phyloP scores from a whole-genome alignment of 2,113 vertebrate genomes.

The Pseudorectes ferrugineus region DNA sequence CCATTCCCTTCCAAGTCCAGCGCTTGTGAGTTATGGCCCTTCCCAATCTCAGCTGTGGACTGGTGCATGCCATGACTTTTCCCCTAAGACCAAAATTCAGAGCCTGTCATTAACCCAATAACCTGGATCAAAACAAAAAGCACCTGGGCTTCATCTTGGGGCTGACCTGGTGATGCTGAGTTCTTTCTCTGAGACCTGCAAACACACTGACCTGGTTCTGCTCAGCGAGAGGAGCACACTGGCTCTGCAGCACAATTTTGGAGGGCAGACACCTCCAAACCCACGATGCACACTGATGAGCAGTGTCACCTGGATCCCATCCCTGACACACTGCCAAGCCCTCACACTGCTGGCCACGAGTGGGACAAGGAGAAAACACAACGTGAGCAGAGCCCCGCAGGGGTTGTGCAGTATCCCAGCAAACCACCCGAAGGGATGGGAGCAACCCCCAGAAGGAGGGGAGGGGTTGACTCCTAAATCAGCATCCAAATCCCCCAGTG shows the following conservation, averaged over 20 bases:
- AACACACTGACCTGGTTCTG: background rate
- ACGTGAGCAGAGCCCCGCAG: accelerated
- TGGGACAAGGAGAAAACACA: background rate
- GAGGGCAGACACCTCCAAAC: background rate
- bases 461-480: background rate
- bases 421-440: background rate
- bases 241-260: background rate
- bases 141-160: background rate
- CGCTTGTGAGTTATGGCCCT: accelerated
- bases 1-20: background rate
- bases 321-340: background rate
- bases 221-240: background rate
- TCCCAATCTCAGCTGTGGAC: accelerated
- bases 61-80: background rate
- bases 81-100: background rate
- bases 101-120: background rate
- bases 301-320: background rate
- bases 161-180: background rate
- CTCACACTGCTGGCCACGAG: background rate
- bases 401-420: accelerated
- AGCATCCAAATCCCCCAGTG: background rate
- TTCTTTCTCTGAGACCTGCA: background rate
- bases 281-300: accelerated
- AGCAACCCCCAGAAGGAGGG: background rate
- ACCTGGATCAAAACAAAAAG: background rate